Evolutionary conservation across 2,113 vertebrate species (phyloP), one percentile per base, ranked within the genome.

Genomic region (Lepus americanus): DNA sequence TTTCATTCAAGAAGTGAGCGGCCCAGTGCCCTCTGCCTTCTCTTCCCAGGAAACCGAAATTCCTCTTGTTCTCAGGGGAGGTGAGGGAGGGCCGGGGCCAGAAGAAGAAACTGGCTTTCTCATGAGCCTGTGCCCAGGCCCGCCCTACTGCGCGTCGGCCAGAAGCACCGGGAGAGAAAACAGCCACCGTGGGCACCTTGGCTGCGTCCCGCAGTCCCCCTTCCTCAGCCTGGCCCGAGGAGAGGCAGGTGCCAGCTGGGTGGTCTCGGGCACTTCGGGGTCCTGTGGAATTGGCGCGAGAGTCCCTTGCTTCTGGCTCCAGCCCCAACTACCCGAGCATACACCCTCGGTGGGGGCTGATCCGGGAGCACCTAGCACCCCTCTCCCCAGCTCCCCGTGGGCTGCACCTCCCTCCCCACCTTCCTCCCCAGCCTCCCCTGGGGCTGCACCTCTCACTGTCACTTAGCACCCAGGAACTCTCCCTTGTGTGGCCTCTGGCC

Each of bases 11-110:
- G 88, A 87, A 87, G 90, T 73, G 16, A 53, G 87, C 82, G 64
- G 53, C 49, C 69, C 9, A 6, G 2, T 31, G 61, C 66, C 36
- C 61, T 59, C 49, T 31, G 70, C 80, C 87, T 81, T 95, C 87
- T 93, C 92, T 92, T 86, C 83, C 89, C 76, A 93, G 80, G 87
- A 78, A 96, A 67, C 76, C 76, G 82, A 84, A 25, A 87, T 94
- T 96, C 94, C 76, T 95, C 69, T 53, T 55, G 85, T 89, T 91
- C 95, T 95, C 89, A 80, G 55, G 83, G 63, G 74, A 96, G 88
- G 53, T 22, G 49, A 93, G 49, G 66, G 79, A 77, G 69, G 49
- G 14, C 10, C 20, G n/a, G n/a, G 61, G n/a, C 78, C 66, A 66
- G 87, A 83, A n/a, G 63, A 87, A 94, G 67, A 66, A 81, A 31